These are phyloP conservation scores for Drosophila arizonae DNA, from an alignment of 1,140 invertebrate species.

Conservation along the genomic window DNA sequence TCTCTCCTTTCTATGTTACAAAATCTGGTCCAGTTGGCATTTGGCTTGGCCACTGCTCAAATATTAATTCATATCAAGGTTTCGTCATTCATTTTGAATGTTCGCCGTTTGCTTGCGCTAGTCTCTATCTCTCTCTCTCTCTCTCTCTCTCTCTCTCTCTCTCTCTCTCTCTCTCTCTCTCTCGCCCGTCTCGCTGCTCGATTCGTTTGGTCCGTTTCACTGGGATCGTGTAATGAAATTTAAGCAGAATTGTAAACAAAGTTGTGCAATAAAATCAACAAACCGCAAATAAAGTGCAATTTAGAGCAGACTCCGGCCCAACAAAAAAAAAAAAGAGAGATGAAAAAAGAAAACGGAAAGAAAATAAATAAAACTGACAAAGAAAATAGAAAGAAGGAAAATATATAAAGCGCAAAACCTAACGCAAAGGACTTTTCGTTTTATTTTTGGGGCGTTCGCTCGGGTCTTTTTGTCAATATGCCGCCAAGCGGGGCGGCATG, in stretches of 20 bases:
- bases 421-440: slow-evolving; percentile 39
- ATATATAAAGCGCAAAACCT: slow-evolving; percentile 2
- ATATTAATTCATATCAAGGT: slow-evolving; percentile 82
- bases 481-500: background rate
- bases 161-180: background rate
- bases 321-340: slow-evolving; percentile 3
- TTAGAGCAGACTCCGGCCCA: slow-evolving; percentile 37
- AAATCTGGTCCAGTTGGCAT: slow-evolving; percentile 56
- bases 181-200: slow-evolving; percentile 11
- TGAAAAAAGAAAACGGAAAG: slow-evolving; percentile 6
- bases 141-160: background rate
- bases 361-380: background rate
- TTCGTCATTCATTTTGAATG: slow-evolving; percentile 72
- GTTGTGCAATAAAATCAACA: slow-evolving; percentile 71
- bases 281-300: slow-evolving; percentile 70
- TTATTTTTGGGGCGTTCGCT: slow-evolving; percentile 32
- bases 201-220: slow-evolving; percentile 50
- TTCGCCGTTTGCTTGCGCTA: slow-evolving; percentile 2
- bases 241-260: slow-evolving; percentile 73
- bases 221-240: slow-evolving; percentile 74
- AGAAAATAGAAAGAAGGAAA: background rate
- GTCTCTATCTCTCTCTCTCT: background rate
- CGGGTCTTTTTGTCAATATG: slow-evolving; percentile 47
- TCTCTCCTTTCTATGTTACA: background rate
- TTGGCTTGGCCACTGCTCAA: slow-evolving; percentile 56